Percentiles rank a stretch among this genome's conserved stretches.
phyloP scores from a whole-genome alignment of 2,797 vertebrate species.

The Jordanella pulchra region DNA sequence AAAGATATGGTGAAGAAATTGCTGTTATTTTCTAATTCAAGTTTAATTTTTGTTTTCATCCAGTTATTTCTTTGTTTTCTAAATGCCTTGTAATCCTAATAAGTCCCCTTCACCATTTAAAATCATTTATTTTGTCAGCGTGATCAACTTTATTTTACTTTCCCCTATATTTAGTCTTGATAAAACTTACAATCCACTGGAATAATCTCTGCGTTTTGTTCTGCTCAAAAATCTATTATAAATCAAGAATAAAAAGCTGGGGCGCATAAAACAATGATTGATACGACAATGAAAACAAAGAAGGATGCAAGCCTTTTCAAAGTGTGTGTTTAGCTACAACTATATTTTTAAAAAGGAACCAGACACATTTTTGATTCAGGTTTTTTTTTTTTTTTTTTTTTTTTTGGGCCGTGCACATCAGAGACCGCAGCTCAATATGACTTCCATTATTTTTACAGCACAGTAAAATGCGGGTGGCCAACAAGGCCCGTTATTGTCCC shows the following conservation, averaged over 20 bases:
- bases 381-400: too few species aligned
- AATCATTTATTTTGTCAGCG: too few species aligned
- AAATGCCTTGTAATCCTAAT: too few species aligned
- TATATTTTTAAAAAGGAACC: background rate
- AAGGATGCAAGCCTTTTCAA: background rate
- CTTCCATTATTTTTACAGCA: slow-evolving; percentile 79
- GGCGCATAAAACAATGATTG: background rate
- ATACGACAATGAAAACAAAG: background rate
- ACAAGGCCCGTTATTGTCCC: slow-evolving; percentile 70
- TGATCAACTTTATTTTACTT: too few species aligned
- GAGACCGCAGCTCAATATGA: slow-evolving; percentile 76
- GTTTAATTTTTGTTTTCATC: too few species aligned
- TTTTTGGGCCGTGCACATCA: slow-evolving; percentile 51
- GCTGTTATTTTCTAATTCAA: too few species aligned
- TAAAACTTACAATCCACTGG: background rate
- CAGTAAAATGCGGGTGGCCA: slow-evolving; percentile 81
- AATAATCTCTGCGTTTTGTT: background rate
- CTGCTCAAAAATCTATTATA: background rate
- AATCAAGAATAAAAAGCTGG: background rate
- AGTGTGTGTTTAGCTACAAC: too few species aligned
- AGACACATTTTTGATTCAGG: background rate
- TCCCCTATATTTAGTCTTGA: too few species aligned
- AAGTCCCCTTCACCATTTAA: too few species aligned
- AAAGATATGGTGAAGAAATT: too few species aligned
- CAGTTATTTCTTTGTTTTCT: too few species aligned